Base-by-base conservation (phyloP, 2,113 vertebrate species). In the Prunella himalayana region DNA sequence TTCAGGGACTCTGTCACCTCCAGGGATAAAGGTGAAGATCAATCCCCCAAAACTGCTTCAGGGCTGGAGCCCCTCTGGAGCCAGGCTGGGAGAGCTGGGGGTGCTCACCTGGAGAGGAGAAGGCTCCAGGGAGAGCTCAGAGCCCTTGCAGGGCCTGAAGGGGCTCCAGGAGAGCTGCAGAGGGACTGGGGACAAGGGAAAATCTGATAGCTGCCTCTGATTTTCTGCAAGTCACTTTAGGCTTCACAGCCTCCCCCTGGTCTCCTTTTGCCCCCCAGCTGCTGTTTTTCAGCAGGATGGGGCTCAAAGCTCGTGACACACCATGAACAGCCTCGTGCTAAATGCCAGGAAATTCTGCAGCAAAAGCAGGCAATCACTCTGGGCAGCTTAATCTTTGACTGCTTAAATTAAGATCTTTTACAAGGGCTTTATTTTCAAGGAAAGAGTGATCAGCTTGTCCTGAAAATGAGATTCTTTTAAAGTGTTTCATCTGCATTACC, bases 401-500 rank as follows among this genome's bases (percentile, higher is more conserved):
- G 92, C 90, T 96, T 93, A 92, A 96, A 91, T 97, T 75, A 94
- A 96, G 90, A 95, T 95, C 87, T 96, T 94, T 91, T 95, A 97
- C 91, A 87, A 92, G 93, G 71, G 87, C 87, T 97, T 95, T 95
- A 95, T 94, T 96, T 96, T 50, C 93, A 85, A 79, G 91, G 86
- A 87, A 96, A 92, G 92, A 95, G 60, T 63, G 94, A 92, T 95
- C 91, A 91, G 84, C 95, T 94, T 95, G 93, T 93, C 93, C 93
- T 83, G 94, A 92, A 97, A 96, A 97, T 90, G 73, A 93, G 90
- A 82, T 92, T 80, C 92, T 93, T 96, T 93, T 92, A 82, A 96
- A 95, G 95, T 96, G 90, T 95, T 93, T 97, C 96, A 94, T 94
- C 92, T 95, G 93, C 88, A 96, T 95, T 96, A 92, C 88, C 61